Evolutionary conservation across 2,797 vertebrate genomes (phyloP).

Genomic region (Tinamus major): DNA sequence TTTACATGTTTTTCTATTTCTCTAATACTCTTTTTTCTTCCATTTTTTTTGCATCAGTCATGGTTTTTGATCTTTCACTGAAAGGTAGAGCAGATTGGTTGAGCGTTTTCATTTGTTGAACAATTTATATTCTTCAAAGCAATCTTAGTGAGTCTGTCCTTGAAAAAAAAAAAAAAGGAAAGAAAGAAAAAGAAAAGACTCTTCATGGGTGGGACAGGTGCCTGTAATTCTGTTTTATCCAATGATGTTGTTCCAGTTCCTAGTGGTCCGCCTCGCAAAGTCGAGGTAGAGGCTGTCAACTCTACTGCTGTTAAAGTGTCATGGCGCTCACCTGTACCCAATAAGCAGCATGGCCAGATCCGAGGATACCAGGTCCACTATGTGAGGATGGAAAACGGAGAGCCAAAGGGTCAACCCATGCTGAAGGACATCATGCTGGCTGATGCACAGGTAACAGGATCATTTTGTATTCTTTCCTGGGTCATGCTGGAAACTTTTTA

Average conservation of each 20-base stretch:
- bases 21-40: constrained; percentile 95
- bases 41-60: constrained; percentile 94
- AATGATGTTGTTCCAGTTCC: constrained; percentile 99
- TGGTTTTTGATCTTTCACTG: constrained; percentile 95
- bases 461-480: background rate
- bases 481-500: background rate
- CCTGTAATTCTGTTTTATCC: constrained; percentile 95
- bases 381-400: constrained; percentile 97
- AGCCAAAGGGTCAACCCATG: constrained; percentile 95
- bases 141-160: constrained; percentile 85
- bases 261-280: constrained; percentile 99
- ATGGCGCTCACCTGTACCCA: constrained; percentile 98
- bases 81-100: constrained; percentile 93
- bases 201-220: constrained; percentile 83
- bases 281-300: constrained; percentile 99
- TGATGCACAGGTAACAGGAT: constrained; percentile 92
- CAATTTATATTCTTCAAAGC: constrained; percentile 85
- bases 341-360: constrained; percentile 98
- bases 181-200: constrained; percentile 74
- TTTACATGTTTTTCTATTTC: constrained; percentile 95
- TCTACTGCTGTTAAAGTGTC: constrained; percentile 98
- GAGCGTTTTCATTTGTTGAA: constrained; percentile 83
- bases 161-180: constrained; percentile 72
- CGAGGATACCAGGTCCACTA: constrained; percentile 99
- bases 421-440: constrained; percentile 98